Base-by-base conservation (phyloP, 2,113 vertebrate genomes). In the Phrynocephalus versicolor region DNA sequence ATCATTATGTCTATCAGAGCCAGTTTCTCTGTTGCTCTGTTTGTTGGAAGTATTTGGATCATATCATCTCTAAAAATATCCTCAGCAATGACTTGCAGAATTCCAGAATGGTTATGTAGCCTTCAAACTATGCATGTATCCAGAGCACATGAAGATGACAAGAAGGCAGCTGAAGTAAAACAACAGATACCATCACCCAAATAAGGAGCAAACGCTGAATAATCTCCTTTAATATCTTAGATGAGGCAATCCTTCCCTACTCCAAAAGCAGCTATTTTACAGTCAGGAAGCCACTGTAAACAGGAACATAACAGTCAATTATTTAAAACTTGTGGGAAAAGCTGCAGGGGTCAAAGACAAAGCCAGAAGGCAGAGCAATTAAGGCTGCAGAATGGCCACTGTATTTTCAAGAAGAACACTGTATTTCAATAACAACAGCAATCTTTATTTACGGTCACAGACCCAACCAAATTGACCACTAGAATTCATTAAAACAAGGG, bases 41-140 rank as follows among this genome's bases (percentile, higher is more conserved):
- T 94, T 94, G 92, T 92, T 92, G 67, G 78, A 57, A 93, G 67
- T 79, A 86, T 94, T 92, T 92, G 76, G 85, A 87, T 91, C 88
- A 92, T 89, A 89, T 90, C 90, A 88, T 90, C 65, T 88, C 93
- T 94, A 93, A 92, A 95, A 93, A 94, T 95, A 95, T 92, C 85
- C 77, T 83, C 84, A 90, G 89, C 76, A 57, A 90, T 90, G 89
- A 94, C 92, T 95, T 88, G 91, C 90, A 87, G 89, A 94, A 92
- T 90, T 91, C 92, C 58, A 15, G 19, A 23, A 33, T 9, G 15
- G 88, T 93, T 92, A 85, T 88, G 72, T 37, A 0, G 41, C 77
- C 88, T 85, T 75, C 79, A 92, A 91, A 90, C 76, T 88, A 89
- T 0, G 64, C 86, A 79, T 6, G 19, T 69, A 67, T 89, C 81